Percentiles rank a stretch among this genome's conserved stretches.
Evolutionary conservation across 1,140 invertebrate genomes (phyloP).

Genomic region (Drosophila orosa): DNA sequence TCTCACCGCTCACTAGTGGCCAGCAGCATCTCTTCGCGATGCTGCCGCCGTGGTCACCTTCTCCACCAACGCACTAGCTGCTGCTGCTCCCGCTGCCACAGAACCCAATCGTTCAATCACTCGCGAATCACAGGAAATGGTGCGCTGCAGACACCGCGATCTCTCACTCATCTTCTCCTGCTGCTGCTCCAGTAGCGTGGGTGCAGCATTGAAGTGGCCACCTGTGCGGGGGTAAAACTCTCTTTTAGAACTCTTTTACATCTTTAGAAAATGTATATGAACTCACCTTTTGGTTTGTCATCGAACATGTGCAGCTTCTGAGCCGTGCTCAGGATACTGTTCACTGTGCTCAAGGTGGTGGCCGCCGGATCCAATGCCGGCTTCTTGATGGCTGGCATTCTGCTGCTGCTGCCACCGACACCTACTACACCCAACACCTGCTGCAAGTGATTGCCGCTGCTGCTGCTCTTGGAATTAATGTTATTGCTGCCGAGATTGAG

Average conservation of each 20-base stretch:
- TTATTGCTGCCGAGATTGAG: slow-evolving; percentile 29
- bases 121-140: slow-evolving; percentile 83
- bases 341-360: slow-evolving; percentile 66
- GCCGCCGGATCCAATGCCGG: slow-evolving; percentile 36
- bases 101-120: slow-evolving; percentile 62
- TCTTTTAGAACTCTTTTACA: background rate
- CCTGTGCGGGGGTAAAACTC: slow-evolving; percentile 37
- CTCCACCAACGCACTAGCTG: slow-evolving; percentile 25
- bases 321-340: slow-evolving; percentile 67
- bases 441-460: slow-evolving; percentile 31
- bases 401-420: slow-evolving; percentile 4
- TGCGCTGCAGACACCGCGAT: slow-evolving; percentile 86
- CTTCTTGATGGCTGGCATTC: slow-evolving; percentile 36
- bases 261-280: background rate
- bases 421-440: slow-evolving; percentile 20
- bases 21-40: slow-evolving; percentile 44
- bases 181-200: slow-evolving; percentile 89
- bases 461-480: slow-evolving; percentile 19
- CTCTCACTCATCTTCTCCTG: slow-evolving; percentile 91
- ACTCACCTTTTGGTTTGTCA: slow-evolving; percentile 69
- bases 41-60: slow-evolving; percentile 36
- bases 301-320: slow-evolving; percentile 74
- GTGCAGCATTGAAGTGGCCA: slow-evolving; percentile 87
- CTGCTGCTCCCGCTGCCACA: slow-evolving; percentile 19
- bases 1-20: slow-evolving; percentile 29